Evolutionary conservation across 2,888 invertebrate species (phyloP).

Genomic region (Caenorhabditis parvicauda): DNA sequence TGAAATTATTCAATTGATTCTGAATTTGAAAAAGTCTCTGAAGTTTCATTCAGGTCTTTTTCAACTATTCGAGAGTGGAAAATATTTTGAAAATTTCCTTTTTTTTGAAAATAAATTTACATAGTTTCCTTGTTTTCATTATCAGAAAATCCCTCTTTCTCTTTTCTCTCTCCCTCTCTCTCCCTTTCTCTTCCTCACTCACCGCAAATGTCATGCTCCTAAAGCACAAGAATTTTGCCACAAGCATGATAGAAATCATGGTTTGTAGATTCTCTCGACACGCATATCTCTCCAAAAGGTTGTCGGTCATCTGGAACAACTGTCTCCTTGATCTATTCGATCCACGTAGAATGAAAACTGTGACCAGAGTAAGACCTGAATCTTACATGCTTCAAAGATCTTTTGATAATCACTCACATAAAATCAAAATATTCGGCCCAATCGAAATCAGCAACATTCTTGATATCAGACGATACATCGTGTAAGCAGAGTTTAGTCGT

Average conservation of each 20-base stretch:
- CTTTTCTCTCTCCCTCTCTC: no score
- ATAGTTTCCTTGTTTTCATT: no score
- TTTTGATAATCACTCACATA: constrained; percentile 10
- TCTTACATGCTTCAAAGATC: not conserved
- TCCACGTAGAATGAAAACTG: constrained; percentile 49
- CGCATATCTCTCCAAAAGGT: constrained; percentile 45
- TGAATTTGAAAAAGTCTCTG: no score
- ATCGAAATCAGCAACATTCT: constrained; percentile 55
- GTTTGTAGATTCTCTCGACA: constrained; percentile 52
- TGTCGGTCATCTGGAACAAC: constrained; percentile 53
- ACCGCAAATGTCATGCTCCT: constrained; percentile 51
- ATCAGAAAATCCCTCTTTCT: no score
- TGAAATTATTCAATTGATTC: no score
- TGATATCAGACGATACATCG: constrained; percentile 42
- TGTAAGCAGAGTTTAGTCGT: constrained; percentile 39
- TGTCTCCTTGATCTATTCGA: constrained; percentile 48
- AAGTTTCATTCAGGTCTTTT: not conserved
- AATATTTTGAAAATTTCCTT: no score
- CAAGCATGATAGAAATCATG: constrained; percentile 51
- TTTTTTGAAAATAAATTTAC: no score
- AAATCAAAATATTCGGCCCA: constrained; percentile 53
- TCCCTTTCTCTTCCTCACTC: no score
- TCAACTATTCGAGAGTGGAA: not conserved
- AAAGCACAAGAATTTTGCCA: constrained; percentile 49
- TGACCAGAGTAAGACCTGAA: constrained; percentile 43